Base-by-base conservation (phyloP, 2,888 invertebrate species). In the Palloptera scutellata region DNA sequence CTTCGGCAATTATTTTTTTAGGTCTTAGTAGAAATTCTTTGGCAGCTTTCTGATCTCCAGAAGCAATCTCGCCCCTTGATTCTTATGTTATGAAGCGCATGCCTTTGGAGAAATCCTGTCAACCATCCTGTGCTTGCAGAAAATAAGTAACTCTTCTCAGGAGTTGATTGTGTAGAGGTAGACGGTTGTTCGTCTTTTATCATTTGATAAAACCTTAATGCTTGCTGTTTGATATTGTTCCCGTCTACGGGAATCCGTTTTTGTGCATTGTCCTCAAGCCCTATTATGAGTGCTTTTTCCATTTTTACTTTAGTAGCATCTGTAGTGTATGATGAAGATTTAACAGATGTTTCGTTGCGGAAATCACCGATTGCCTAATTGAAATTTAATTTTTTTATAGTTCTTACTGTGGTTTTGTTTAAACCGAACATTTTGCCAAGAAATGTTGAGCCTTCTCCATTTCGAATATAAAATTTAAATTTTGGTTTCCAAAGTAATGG, bases 51-150 rank as follows among this genome's bases (percentile, higher is more conserved):
- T 68, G 59, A 75, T 75, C 71, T 45, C 66, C 74, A 59, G 71
- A 74, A 48, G 74, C 72, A 66, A 64, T 59, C 60, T 75, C 73
- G 30, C n/a, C 73, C 71, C 64, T 70, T 71, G 30, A 76, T 72
- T 59, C 75, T 76, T 17, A 76, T 48, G 66, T 73, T 76, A 68
- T 75, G 76, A 60, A 75, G 58, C 55, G 72, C 64, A 63, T 74
- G 66, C 41, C 74, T 62, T 73, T 72, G 59, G 52, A 71, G n/a
- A n/a, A n/a, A n/a, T 61, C 51, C 61, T 52, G 61, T 61, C 40
- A 61, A 61, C 71, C 69, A 78, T 75, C 61, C 76, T 76, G 67
- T 76, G 79, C 70, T 79, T 76, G 71, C 74, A 67, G 20, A 61
- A 67, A 67, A 62, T 51, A 65, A 48, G 54, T 63, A 63, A 55